Conservation (phyloP, 2,888 invertebrate genomes). For the Serrognathus titanus region DNA sequence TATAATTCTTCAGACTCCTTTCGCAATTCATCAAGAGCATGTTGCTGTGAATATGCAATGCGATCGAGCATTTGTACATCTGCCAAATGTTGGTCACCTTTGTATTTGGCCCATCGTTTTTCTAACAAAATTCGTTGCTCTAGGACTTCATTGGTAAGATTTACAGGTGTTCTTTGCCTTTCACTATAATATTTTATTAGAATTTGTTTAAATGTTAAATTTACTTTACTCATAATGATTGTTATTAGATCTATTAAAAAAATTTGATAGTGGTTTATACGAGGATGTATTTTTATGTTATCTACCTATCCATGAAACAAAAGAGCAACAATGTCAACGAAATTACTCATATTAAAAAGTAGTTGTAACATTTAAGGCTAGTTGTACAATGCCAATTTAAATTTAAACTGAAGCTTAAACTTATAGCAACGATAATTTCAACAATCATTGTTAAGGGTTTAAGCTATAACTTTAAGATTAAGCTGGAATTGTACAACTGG, state of each 20-base stretch:
- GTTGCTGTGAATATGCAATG: constrained; percentile 66
- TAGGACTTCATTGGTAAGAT: constrained; percentile 55
- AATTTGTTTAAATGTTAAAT: not conserved
- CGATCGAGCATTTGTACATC: constrained; percentile 69
- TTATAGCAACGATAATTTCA: no score
- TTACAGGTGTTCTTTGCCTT: constrained; percentile 47
- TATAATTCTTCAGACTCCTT: constrained; percentile 84
- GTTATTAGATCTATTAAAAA: not conserved
- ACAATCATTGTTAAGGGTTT: no score
- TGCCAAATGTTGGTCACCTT: constrained; percentile 58
- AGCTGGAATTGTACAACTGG: no score
- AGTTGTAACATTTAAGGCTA: no score
- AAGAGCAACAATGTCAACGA: no score
- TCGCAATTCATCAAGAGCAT: constrained; percentile 76
- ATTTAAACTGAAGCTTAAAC: no score
- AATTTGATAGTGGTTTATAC: no score
- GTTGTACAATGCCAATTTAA: no score
- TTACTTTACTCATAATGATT: not conserved
- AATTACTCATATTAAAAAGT: no score
- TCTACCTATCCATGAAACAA: no score
- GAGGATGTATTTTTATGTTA: no score
- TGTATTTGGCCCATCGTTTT: constrained; percentile 76
- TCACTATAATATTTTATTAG: constrained; percentile 7
- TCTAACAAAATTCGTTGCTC: constrained; percentile 64
- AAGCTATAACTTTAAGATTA: no score